Base-by-base conservation (phyloP, 2,888 invertebrate genomes). In the Lasioglossum vierecki region DNA sequence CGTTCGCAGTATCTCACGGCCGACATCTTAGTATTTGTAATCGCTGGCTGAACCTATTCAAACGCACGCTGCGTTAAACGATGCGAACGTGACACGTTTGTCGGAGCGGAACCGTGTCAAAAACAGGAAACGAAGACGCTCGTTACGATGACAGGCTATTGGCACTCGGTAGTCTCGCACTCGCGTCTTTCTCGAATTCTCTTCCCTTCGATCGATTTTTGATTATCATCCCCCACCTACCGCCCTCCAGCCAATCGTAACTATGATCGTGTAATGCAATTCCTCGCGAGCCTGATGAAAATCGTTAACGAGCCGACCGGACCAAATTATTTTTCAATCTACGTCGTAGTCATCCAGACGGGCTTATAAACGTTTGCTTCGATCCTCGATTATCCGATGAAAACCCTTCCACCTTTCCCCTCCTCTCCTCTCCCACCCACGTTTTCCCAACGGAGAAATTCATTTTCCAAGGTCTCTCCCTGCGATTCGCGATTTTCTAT, bases 271-370 rank as follows among this genome's bases (percentile, higher is more conserved):
- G 80, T 79, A 90, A 82, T 75, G 80, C 72, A 84, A 84, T 86
- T 85, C 63, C 76, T 46, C 68, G 63, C 80, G 82, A 85, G 68
- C 83, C 57, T 63, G 75, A 84, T 89, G 76, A 80, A 75, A 83
- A 88, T 86, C 82, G 81, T 82, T 85, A 86, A 70, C 83, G 81
- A 75, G 49, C 78, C 76, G 77, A 80, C 78, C 73, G 63, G 77
- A 53, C 60, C 77, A 80, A 90, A 86, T 90, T 88, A 89, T 87
- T 83, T 88, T 88, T 80, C 83, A 83, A 86, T 90, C 80, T 77
- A 75, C 66, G 26, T 71, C 13, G 18, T 70, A 63, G 77, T 75
- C 80, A 57, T 76, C 39, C 30, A 60, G 70, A 46, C 57, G 73
- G 63, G 77, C 73, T 82, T 79, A 84, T 88, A 88, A 76, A 39